phyloP scores from a whole-genome alignment of 2,113 vertebrate species.

The Melanostigma gelatinosum region DNA sequence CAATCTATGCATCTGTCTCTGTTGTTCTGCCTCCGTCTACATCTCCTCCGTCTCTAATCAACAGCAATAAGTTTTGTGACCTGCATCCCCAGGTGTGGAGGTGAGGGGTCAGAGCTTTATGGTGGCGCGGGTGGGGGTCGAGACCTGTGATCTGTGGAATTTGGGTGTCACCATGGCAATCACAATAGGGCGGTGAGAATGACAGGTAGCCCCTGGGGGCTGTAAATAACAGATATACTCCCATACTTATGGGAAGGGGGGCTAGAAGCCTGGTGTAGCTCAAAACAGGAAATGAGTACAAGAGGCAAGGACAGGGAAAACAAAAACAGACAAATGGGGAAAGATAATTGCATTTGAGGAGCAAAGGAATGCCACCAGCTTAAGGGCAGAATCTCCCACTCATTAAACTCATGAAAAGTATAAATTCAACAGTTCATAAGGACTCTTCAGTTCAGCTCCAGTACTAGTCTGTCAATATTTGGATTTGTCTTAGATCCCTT shows the following conservation, averaged over 20 bases:
- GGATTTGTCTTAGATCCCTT: conserved; percentile 1
- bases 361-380: conserved; percentile 57
- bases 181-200: conserved; percentile 72
- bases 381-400: conserved; percentile 53
- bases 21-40: background rate
- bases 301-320: conserved; percentile 67
- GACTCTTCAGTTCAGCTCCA: conserved; percentile 4
- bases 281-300: conserved; percentile 81
- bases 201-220: conserved; percentile 80
- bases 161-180: conserved; percentile 75
- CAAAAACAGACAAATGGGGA: conserved; percentile 77
- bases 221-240: conserved; percentile 79
- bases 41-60: conserved; percentile 46
- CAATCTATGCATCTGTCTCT: background rate
- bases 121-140: conserved; percentile 63
- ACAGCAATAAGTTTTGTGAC: conserved; percentile 54
- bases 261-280: conserved; percentile 67
- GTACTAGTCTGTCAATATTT: conserved; percentile 8
- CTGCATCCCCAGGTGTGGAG: conserved; percentile 77
- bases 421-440: conserved; percentile 31
- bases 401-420: conserved; percentile 39
- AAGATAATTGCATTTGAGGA: conserved; percentile 74
- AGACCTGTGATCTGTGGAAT: conserved; percentile 75
- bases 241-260: conserved; percentile 49
- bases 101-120: conserved; percentile 74